Base-by-base conservation (phyloP, 2,113 vertebrate genomes). In the Pangasianodon hypophthalmus region DNA sequence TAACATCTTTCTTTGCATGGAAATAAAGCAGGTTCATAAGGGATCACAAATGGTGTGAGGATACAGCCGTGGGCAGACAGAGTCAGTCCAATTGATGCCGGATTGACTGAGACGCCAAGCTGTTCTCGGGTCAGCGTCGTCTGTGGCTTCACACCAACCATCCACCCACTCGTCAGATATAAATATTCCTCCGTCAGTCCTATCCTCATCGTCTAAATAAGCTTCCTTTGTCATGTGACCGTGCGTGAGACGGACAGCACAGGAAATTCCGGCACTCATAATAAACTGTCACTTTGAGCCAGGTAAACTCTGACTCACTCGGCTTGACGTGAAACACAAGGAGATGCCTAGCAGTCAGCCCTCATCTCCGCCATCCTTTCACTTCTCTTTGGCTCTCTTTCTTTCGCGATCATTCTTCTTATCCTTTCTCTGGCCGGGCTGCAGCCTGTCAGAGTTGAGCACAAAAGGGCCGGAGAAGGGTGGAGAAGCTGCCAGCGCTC, bases 131-230 rank as follows among this genome's bases (percentile, higher is more conserved):
- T 94, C 93, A 92, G 88, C 69, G 6, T 11, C 87, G 88, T 93
- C 93, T 92, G 54, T 41, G 87, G 93, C 90, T 94, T 87, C 58
- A 52, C 89, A 94, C 94, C 94, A 90, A 93, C 93, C 94, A 91
- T 91, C 93, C 94, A 64, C 84, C 48, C 87, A 92, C 94, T 92
- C 21, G 14, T 84, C 58, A 37, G 83, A 94, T 95, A 94, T 94
- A 94, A 94, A 93, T 93, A 84, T 50, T 92, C 81, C 90, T 82
- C 84, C 90, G 92, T 92, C 93, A 91, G 91, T 92, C 94, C 58
- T 41, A 18, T 85, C 8, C 64, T 80, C 44, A 21, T 67, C 54
- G 46, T 41, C 85, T 62, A 84, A 56, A 46, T 67, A 46, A 29
- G 41, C 86, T 81, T 84, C 21, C 24, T 88, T 86, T 69, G 37